Base-by-base conservation (phyloP, 1,140 invertebrate species). In the Chymomyza costata region DNA sequence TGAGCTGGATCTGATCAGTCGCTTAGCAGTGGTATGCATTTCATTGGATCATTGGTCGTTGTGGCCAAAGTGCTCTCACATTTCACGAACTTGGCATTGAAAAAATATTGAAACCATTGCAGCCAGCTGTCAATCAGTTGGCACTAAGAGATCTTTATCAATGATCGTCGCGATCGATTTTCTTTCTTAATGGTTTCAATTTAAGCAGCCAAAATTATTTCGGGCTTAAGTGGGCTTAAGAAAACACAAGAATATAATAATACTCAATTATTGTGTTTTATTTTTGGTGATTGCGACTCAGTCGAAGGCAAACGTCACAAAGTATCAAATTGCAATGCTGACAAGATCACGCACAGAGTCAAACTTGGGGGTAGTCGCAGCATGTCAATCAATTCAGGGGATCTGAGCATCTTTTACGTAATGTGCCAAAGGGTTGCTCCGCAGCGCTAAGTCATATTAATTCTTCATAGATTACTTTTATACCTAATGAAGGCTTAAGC, bases 371-470 rank as follows among this genome's bases (percentile, higher is more conserved):
- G n/a, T n/a, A n/a, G n/a, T n/a, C 49, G 54, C 28, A 34, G 54
- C 71, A n/a, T 78, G 71, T 76, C 71, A 76, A 78, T 76, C 71
- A 76, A n/a, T n/a, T n/a, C n/a, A n/a, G n/a, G n/a, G n/a, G n/a
- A n/a, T n/a, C n/a, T n/a, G n/a, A n/a, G n/a, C n/a, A n/a, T n/a
- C n/a, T n/a, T 32, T 44, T 15, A n/a, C 15, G 7, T 16, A 14
- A 14, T 17, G 40, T 35, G 28, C 45, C 60, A 78, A 65, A 56
- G 56, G 65, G 55, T 70, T 58, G 37, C 40, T 41, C 38, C 53
- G 51, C 45, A 53, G 53, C 60, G 51, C 21, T 16, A 18, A 50
- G 14, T 50, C 28, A 37, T 43, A 35, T 5, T 39, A 53, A 40
- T 32, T 25, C 17, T 44, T 13, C 17, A 17, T 61, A 49, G 55